phyloP scores from a whole-genome alignment of 1,140 invertebrate species.

The Drosophila erecta region DNA sequence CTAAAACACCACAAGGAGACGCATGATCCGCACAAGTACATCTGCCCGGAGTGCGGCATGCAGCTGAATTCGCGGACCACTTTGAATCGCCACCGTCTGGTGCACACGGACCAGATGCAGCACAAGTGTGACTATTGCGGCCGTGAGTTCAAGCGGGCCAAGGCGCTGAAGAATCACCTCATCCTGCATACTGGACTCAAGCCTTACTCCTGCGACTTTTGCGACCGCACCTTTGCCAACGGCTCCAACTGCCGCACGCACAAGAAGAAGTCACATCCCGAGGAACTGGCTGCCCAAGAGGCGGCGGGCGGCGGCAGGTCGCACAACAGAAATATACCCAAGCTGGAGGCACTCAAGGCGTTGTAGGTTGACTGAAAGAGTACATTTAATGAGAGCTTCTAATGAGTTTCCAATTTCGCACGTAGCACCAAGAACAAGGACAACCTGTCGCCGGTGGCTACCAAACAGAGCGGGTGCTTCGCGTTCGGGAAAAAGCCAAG shows the following conservation, averaged over 20 bases:
- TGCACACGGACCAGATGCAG: conserved; percentile 85
- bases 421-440: conserved; percentile 71
- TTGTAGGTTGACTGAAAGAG: conserved; percentile 34
- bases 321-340: conserved; percentile 81
- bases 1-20: conserved; percentile 84
- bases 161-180: conserved; percentile 84
- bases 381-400: neutral
- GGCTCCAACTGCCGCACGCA: conserved; percentile 85
- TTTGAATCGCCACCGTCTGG: conserved; percentile 85
- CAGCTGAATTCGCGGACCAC: conserved; percentile 85
- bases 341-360: conserved; percentile 77
- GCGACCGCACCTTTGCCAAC: conserved; percentile 85
- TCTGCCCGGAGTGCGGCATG: conserved; percentile 85
- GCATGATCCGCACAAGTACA: conserved; percentile 85
- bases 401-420: neutral
- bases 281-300: conserved; percentile 84
- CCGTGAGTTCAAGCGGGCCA: conserved; percentile 76
- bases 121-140: conserved; percentile 84
- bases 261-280: conserved; percentile 85
- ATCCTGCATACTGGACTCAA: conserved; percentile 85
- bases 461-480: conserved; percentile 77
- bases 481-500: conserved; percentile 76
- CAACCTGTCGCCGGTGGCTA: conserved; percentile 76
- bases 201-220: conserved; percentile 85
- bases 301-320: conserved; percentile 70